Percentiles rank a stretch among this genome's conserved stretches.
phyloP scores from a whole-genome alignment of 2,113 vertebrate species.

The Macquaria australasica region DNA sequence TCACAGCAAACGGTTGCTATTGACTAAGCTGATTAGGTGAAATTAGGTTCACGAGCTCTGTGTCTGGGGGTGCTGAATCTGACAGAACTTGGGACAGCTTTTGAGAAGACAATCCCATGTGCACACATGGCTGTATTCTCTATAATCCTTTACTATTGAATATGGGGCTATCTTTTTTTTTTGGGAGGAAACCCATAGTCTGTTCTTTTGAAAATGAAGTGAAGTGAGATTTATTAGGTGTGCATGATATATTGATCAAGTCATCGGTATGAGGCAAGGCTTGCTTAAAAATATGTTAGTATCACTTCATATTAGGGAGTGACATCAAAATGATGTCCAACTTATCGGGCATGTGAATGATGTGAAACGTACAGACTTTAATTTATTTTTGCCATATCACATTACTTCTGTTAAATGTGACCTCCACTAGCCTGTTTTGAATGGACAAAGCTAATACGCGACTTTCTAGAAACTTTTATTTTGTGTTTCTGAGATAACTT shows the following conservation, averaged over 20 bases:
- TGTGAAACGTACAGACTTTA: background rate
- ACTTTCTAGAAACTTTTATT: too few species aligned
- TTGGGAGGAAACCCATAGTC: constrained; percentile 38
- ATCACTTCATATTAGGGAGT: background rate
- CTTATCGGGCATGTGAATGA: background rate
- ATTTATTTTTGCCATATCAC: background rate
- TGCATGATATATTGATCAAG: constrained; percentile 44
- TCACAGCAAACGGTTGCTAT: constrained; percentile 84
- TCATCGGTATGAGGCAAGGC: constrained; percentile 11
- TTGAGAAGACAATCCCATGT: constrained; percentile 79
- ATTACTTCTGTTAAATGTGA: background rate
- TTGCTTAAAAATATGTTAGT: constrained; percentile 6
- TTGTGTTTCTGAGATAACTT: too few species aligned
- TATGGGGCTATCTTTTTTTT: constrained; percentile 62
- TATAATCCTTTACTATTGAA: constrained; percentile 77
- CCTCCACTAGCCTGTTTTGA: background rate
- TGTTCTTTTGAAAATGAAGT: constrained; percentile 55
- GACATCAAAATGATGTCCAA: background rate
- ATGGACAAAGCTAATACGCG: background rate
- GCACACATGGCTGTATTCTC: constrained; percentile 75
- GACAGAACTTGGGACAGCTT: constrained; percentile 84
- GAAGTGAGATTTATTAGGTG: constrained; percentile 58
- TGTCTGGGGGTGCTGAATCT: constrained; percentile 82
- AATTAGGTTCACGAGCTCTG: constrained; percentile 84
- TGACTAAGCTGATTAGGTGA: constrained; percentile 88